Percentiles rank a stretch among this genome's conserved stretches.
phyloP scores from a whole-genome alignment of 2,797 vertebrate genomes.

The Erpetoichthys calabaricus region DNA sequence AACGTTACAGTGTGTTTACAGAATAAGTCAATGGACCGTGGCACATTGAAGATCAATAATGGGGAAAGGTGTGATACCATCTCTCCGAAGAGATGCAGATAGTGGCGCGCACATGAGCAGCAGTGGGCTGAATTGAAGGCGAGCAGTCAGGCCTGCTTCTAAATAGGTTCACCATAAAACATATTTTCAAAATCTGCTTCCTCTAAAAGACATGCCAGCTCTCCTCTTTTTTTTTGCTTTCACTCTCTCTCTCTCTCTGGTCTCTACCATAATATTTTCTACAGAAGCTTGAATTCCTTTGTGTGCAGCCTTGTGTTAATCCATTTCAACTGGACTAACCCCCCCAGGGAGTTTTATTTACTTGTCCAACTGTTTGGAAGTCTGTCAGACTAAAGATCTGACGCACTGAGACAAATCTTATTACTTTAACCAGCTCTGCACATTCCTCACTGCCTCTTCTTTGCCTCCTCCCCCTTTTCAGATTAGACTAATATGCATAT shows the following conservation, averaged over 20 bases:
- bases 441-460: slow-evolving; percentile 46
- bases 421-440: slow-evolving; percentile 64
- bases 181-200: no score
- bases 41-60: neutral
- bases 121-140: no score
- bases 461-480: slow-evolving; percentile 39
- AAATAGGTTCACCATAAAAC: no score
- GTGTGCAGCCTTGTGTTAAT: slow-evolving; percentile 54
- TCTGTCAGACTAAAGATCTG: slow-evolving; percentile 72
- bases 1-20: slow-evolving; percentile 1
- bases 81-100: no score
- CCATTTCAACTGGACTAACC: slow-evolving; percentile 51
- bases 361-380: slow-evolving; percentile 72
- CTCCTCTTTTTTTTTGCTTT: no score
- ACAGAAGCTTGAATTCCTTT: slow-evolving; percentile 61
- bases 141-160: no score
- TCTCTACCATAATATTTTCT: slow-evolving; percentile 27
- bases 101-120: no score
- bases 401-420: slow-evolving; percentile 74
- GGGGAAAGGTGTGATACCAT: no score
- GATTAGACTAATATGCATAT: slow-evolving; percentile 35
- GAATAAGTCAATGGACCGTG: neutral
- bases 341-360: slow-evolving; percentile 75
- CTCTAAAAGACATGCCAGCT: no score
- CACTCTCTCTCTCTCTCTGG: slow-evolving; percentile 8